These are phyloP conservation scores for Periparus ater DNA, from an alignment of 2,797 vertebrate species.

Conservation along the genomic window DNA sequence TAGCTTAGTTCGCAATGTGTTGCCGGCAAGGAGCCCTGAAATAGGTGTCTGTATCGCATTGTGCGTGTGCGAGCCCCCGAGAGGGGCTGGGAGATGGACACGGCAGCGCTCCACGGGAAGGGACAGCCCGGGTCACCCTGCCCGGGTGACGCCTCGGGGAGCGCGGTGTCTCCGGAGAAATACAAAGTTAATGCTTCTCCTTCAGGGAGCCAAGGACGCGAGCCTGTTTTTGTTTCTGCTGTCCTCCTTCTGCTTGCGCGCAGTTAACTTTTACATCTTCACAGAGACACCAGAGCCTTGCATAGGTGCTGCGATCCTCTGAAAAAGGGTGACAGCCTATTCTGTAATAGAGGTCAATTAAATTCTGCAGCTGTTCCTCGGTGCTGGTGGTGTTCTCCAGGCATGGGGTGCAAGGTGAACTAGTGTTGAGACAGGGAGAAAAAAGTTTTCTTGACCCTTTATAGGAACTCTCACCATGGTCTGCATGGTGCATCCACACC, in stretches of 20 bases:
- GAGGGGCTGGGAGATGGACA: rapidly evolving
- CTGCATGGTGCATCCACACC: neutral
- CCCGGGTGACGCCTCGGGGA: rapidly evolving
- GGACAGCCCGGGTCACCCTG: neutral
- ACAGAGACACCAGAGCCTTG: rapidly evolving
- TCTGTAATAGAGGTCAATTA: neutral
- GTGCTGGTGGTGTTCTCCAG: neutral
- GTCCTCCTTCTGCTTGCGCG: rapidly evolving
- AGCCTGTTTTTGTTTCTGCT: rapidly evolving
- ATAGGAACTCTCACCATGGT: neutral
- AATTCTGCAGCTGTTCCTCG: neutral
- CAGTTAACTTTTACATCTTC: neutral
- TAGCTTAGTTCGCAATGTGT: neutral
- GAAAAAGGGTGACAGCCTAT: rapidly evolving
- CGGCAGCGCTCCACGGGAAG: neutral
- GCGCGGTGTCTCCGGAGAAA: neutral
- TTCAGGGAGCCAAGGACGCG: neutral
- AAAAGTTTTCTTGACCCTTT: neutral
- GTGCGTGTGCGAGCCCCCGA: rapidly evolving
- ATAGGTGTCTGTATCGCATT: rapidly evolving
- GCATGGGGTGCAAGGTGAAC: neutral
- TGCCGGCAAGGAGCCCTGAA: rapidly evolving
- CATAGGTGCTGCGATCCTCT: neutral
- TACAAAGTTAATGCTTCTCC: neutral
- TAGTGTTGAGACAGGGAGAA: neutral